phyloP scores from a whole-genome alignment of 2,113 vertebrate genomes.

The Eptesicus fuscus region DNA sequence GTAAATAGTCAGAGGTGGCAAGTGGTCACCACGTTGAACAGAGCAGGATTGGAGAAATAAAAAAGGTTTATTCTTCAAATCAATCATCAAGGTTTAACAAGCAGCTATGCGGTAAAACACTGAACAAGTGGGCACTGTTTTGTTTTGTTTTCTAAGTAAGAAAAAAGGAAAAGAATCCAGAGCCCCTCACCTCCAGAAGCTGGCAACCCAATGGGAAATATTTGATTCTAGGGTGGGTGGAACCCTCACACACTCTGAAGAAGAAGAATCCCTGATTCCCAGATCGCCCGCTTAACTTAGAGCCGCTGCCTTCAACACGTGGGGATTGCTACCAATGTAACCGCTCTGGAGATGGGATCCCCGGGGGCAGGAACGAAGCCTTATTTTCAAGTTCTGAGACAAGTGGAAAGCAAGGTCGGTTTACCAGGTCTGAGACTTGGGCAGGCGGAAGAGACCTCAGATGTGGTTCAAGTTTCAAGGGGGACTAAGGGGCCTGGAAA shows the following conservation, averaged over 20 bases:
- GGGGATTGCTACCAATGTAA: neutral
- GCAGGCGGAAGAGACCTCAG: neutral
- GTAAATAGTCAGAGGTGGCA: neutral
- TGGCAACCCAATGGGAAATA: neutral
- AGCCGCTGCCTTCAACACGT: neutral
- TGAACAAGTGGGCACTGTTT: neutral
- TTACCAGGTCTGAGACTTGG: neutral
- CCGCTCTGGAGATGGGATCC: neutral
- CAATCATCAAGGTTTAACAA: neutral
- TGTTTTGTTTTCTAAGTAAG: neutral
- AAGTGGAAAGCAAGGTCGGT: neutral
- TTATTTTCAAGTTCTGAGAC: neutral
- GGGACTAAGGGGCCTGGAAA: neutral
- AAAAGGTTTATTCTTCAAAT: neutral
- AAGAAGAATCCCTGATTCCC: neutral
- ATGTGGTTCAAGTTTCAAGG: neutral
- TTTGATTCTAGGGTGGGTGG: neutral
- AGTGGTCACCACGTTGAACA: neutral
- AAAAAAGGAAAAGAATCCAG: neutral
- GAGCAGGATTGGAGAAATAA: neutral
- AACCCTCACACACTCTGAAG: neutral
- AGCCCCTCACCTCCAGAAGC: neutral
- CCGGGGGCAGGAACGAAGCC: neutral
- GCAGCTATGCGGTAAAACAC: neutral
- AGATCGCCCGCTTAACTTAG: neutral